Conservation (phyloP, 2,797 vertebrate genomes). For the Streptopelia turtur region DNA sequence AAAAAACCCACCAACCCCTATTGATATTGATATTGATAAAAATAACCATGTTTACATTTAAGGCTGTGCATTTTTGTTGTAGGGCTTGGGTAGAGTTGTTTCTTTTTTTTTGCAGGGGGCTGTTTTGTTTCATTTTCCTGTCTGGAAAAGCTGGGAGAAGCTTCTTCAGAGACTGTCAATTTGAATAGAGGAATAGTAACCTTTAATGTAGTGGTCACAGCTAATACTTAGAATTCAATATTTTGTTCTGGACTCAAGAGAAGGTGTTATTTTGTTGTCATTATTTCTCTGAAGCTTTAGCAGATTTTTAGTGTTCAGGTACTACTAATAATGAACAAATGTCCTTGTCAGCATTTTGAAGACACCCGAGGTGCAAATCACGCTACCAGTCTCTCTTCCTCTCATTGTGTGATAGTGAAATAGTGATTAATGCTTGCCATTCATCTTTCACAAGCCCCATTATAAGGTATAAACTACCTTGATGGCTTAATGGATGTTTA, state of each 20-base stretch:
- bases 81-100: neutral
- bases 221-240: neutral
- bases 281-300: neutral
- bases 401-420: neutral
- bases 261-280: accelerated
- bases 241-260: neutral
- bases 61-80: neutral
- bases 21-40: neutral
- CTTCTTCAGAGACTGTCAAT: neutral
- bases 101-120: neutral
- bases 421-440: neutral
- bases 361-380: neutral
- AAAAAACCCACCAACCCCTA: too few species aligned
- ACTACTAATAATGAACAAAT: neutral
- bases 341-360: neutral
- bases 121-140: neutral
- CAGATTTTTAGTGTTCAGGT: neutral
- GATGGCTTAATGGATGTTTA: neutral
- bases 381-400: neutral
- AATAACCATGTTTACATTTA: neutral
- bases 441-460: neutral
- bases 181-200: neutral
- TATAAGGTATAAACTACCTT: neutral
- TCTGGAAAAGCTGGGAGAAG: neutral
- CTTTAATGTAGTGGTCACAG: neutral